Percentiles rank a stretch among this genome's conserved stretches.
These are phyloP conservation scores for Mormoops blainvillei DNA, from an alignment of 2,113 vertebrate genomes.

Conservation along the genomic window DNA sequence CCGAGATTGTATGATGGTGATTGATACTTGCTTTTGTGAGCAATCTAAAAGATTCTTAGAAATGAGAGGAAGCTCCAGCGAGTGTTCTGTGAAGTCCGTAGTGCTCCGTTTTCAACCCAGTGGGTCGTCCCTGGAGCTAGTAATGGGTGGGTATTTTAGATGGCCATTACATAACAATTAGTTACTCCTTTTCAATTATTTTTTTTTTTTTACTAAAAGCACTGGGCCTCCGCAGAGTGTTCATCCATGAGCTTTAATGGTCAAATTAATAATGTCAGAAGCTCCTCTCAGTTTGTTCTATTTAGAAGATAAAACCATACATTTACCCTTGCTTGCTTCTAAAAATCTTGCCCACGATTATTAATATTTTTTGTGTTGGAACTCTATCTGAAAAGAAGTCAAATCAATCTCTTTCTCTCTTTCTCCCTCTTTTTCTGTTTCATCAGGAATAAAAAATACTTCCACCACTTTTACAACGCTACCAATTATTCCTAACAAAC, in stretches of 20 bases:
- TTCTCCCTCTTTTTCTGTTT: neutral
- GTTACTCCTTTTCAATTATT: neutral
- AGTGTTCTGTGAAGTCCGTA: neutral
- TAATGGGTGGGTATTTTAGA: neutral
- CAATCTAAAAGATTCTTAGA: neutral
- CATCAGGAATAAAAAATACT: neutral
- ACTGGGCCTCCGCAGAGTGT: neutral
- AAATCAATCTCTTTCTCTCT: neutral
- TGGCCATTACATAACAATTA: neutral
- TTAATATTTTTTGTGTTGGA: neutral
- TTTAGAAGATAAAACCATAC: conserved; percentile 9
- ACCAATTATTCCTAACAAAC: neutral
- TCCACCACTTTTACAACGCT: neutral
- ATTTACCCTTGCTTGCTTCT: neutral
- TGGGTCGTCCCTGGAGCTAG: neutral
- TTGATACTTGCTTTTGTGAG: neutral
- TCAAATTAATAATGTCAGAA: neutral
- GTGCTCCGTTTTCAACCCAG: neutral
- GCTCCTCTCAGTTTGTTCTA: neutral
- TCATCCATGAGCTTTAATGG: neutral
- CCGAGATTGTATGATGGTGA: neutral
- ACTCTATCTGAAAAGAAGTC: neutral
- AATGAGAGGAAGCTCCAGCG: neutral
- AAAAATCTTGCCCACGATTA: neutral
- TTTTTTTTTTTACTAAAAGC: conserved; percentile 40